Conservation (phyloP, 37 sponge, comb jelly and placozoan genomes). For the Chondrosia reniformis region DNA sequence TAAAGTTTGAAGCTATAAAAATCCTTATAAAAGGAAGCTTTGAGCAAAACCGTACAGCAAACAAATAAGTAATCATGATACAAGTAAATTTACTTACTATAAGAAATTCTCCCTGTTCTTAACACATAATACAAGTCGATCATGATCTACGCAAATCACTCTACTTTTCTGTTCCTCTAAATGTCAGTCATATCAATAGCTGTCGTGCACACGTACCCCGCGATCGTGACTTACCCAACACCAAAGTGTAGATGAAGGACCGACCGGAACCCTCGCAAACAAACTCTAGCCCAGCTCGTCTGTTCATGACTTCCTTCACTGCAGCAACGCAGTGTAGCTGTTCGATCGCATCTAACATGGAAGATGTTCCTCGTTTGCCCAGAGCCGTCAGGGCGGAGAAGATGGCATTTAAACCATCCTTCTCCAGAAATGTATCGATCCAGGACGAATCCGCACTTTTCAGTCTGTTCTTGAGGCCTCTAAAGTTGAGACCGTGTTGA, state of each 20-base stretch:
- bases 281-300: conserved; percentile 67
- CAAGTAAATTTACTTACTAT: no score
- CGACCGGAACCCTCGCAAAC: conserved; percentile 53
- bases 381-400: conserved; percentile 75
- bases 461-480: conserved; percentile 65
- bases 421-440: conserved; percentile 81
- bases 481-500: conserved; percentile 56
- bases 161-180: no score
- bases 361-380: conserved; percentile 58
- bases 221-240: conserved; percentile 43
- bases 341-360: conserved; percentile 74
- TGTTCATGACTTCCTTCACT: conserved; percentile 88
- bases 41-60: no score
- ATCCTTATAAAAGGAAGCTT: no score
- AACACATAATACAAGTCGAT: no score
- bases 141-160: no score
- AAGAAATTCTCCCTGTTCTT: no score
- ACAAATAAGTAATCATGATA: no score
- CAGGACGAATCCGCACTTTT: conserved; percentile 64
- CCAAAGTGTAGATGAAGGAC: conserved; percentile 49
- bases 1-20: no score
- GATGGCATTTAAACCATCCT: conserved; percentile 72
- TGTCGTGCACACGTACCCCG: no score
- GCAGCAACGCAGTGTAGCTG: conserved; percentile 89
- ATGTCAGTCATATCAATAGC: no score